A percentile compares a stretch with the other conserved stretches of the same genome.
Evolutionary conservation across 1,140 invertebrate species (phyloP).

Genomic region (Philopotamus ludificatus): DNA sequence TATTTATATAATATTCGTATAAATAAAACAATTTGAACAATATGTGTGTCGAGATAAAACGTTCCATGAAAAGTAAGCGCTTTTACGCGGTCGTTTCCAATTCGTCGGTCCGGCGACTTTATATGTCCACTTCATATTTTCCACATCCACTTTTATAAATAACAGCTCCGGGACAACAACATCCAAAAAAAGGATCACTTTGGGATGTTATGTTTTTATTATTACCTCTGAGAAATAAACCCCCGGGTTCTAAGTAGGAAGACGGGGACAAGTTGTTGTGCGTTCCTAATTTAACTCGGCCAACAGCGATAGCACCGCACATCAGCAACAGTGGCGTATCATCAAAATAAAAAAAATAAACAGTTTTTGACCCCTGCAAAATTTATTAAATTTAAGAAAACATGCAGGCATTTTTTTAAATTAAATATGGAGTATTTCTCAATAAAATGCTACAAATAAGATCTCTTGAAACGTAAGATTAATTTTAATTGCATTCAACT

Average conservation of each 20-base stretch:
- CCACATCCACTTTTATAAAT: conserved; percentile 2
- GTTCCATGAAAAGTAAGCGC: background rate
- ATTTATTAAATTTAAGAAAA: no score
- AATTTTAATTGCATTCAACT: no score
- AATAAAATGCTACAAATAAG: no score
- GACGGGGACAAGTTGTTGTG: background rate
- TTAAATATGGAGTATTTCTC: no score
- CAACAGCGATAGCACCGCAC: background rate
- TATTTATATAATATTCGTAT: no score
- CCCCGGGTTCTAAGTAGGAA: background rate
- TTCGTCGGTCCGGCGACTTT: background rate
- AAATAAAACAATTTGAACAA: no score
- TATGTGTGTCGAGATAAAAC: no score
- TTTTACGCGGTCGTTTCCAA: background rate
- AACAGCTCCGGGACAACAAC: conserved; percentile 1
- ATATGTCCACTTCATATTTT: conserved; percentile 12
- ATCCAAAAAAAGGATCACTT: background rate
- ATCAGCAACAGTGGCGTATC: no score
- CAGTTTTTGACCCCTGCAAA: no score
- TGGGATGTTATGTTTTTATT: conserved; percentile 4
- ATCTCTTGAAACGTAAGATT: no score
- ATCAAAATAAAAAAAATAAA: no score
- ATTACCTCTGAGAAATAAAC: conserved; percentile 5
- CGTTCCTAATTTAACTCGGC: conserved; percentile 1
- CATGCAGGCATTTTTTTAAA: no score